A percentile compares a stretch with the other conserved stretches of the same genome.
Evolutionary conservation across 2,113 vertebrate genomes (phyloP).

Genomic region (Cardinalis cardinalis): DNA sequence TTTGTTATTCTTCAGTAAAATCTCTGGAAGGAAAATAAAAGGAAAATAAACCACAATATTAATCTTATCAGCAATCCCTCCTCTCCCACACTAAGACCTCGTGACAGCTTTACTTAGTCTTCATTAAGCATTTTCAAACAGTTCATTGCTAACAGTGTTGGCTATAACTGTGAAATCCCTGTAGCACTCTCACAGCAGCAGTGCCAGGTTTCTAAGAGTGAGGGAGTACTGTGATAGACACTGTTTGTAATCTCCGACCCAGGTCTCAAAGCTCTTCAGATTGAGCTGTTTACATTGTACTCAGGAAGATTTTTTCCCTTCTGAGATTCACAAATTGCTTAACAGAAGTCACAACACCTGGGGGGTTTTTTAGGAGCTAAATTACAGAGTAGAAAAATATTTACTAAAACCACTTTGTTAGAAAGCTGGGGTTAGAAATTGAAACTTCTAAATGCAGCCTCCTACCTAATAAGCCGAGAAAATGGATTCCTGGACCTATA

Average conservation of each 20-base stretch:
- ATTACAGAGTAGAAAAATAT: background rate
- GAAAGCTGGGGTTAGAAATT: background rate
- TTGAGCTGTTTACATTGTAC: slow-evolving; percentile 1
- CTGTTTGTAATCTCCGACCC: background rate
- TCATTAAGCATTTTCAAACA: slow-evolving; percentile 20
- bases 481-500: background rate
- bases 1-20: background rate
- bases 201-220: background rate
- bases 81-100: background rate
- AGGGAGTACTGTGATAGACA: background rate
- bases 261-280: background rate
- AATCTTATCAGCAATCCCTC: background rate
- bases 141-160: background rate
- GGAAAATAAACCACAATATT: background rate
- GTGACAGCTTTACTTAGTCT: background rate
- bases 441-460: background rate
- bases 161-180: background rate
- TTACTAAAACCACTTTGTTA: background rate
- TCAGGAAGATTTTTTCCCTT: background rate
- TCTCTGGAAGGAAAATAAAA: background rate
- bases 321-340: background rate
- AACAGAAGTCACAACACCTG: background rate
- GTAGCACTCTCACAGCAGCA: background rate
- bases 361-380: background rate
- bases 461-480: background rate